Evolutionary conservation across 1,140 invertebrate species (phyloP), one percentile per base, ranked within the genome.

Genomic region (Drosophila trapezifrons): DNA sequence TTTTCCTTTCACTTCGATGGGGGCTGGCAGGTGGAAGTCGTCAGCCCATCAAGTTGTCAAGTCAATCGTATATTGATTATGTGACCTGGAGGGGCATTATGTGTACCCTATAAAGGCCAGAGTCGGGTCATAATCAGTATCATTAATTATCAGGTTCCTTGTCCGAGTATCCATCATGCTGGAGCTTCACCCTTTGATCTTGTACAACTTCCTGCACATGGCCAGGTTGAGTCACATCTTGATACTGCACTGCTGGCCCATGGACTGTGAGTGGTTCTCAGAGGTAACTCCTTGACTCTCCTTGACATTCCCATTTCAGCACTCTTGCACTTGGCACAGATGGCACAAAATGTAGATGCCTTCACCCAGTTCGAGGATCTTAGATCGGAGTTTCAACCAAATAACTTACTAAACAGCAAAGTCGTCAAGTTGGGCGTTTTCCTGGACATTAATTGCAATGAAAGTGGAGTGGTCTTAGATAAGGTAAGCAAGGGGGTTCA

Each of bases 401-500:
- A 40, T 9, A 27, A 72, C 3, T 32, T 77, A 0, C 10, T 83
- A 9, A 27, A 63, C 17, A 78, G 73, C 32, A 56, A 72, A 12
- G 27, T 79, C 20, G 51, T 69, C 0, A 78, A 79, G 25, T 35
- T 91, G 12, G 90, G 66, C 0, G 56, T 90, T 43, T 91, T 72
- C 43, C 22, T 91, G 55, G 90, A 91, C 40, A 46, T 90, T 0
- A 90, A 83, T 64, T 91, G 90, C 38, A 58, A 63, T 47, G 49
- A 55, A 13, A 80, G 78, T n/a, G 58, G 40, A 2, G 17, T 45
- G 6, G 17, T 91, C 18, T 54, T 91, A n/a, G 1, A 60, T 10
- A 35, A 72, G 74, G 90, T 75, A 69, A 78, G 37, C 2, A 43
- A 17, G 0, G 1, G 3, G 4, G 4, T 5, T 20, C 18, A 13